phyloP scores from a whole-genome alignment of 2,113 vertebrate genomes.

The Promerops cafer region DNA sequence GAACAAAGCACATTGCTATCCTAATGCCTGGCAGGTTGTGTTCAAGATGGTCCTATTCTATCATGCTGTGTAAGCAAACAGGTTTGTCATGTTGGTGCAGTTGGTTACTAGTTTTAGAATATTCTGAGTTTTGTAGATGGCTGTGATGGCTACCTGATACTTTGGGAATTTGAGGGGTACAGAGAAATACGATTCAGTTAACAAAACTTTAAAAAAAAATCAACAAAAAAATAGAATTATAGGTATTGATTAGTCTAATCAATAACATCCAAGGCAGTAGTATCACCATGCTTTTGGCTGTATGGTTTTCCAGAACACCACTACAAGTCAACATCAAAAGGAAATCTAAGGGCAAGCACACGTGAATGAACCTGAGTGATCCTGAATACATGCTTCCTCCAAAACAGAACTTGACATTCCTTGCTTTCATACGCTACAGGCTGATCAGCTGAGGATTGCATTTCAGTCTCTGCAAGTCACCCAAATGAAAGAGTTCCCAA shows the following conservation, averaged over 20 bases:
- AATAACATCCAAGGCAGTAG: not conserved
- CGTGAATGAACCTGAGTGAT: not conserved
- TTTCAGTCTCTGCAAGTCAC: not conserved
- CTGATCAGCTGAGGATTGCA: not conserved
- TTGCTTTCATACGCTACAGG: not conserved
- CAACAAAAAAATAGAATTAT: not conserved
- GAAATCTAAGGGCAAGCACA: not conserved
- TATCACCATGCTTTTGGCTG: not conserved
- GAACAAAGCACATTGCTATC: not conserved
- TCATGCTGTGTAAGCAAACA: not conserved
- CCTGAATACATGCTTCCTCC: not conserved
- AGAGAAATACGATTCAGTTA: not conserved
- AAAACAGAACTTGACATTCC: not conserved
- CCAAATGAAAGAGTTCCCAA: not conserved
- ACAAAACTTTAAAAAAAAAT: not conserved
- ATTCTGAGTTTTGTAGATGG: not conserved
- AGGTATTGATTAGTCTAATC: not conserved
- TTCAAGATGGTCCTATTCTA: not conserved
- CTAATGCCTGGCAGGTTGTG: not conserved
- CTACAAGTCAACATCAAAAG: not conserved
- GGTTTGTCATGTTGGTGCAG: not conserved
- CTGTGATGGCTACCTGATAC: not conserved
- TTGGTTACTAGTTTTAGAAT: not conserved
- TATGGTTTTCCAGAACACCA: not conserved
- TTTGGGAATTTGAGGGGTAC: not conserved